Base-by-base conservation (phyloP, 2,113 vertebrate genomes). In the Neopipo cinnamomea region DNA sequence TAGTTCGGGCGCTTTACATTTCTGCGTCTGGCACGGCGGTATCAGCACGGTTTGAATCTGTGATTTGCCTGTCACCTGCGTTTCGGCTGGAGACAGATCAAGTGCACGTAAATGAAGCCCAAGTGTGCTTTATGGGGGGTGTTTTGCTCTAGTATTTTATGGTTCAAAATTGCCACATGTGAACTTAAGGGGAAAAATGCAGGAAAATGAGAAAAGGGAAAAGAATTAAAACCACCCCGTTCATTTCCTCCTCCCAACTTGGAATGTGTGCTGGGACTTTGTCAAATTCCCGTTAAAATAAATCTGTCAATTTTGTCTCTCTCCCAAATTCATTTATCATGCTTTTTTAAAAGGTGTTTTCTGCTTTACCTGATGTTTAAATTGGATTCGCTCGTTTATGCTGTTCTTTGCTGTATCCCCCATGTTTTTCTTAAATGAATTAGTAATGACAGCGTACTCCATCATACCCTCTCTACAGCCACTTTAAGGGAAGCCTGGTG, bases 351-450 rank as follows among this genome's bases (percentile, higher is more conserved):
- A 97, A 98, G 98, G 98, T 98, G 98, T 98, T 98, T 98, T 98
- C 98, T 98, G 95, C 98, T 97, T 98, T 98, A 98, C 98, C 98
- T 98, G 98, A 98, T 98, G 98, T 98, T 98, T 98, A 99, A 99
- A 98, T 99, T 98, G 98, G 98, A 98, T 99, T 98, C 98, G 95
- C 99, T 98, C 98, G 98, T 99, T 98, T 98, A 98, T 99, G 98
- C 98, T 97, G 98, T 99, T 99, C 98, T 98, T 98, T 99, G 98
- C 98, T 99, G 97, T 99, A 99, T 99, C 98, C 98, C 99, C 98
- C 98, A 98, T 98, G 99, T 99, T 99, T 99, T 99, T 98, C 98
- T 98, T 99, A 99, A 99, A 99, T 98, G 99, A 99, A 99, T 99
- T 99, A 99, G 99, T 98, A 98, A 98, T 99, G 98, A 99, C 99